A percentile compares a stretch with the other conserved stretches of the same genome.
phyloP scores from a whole-genome alignment of 2,888 invertebrate genomes.

The Meta bourneti region DNA sequence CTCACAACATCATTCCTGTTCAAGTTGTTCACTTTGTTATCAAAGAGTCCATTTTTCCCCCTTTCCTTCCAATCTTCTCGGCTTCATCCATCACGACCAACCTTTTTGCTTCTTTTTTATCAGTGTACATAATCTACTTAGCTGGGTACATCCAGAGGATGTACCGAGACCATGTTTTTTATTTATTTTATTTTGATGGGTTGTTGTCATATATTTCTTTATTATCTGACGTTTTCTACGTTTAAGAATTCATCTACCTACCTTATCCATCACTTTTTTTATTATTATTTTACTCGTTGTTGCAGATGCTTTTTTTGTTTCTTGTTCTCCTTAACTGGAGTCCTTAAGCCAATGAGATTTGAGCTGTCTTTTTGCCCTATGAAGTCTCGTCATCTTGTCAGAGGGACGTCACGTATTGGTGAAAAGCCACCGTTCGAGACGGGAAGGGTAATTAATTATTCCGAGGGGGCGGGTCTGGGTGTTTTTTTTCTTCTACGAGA shows the following conservation, averaged over 20 bases:
- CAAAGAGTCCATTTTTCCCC: constrained; percentile 50
- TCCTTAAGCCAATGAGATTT: constrained; percentile 73
- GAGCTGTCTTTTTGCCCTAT: constrained; percentile 38
- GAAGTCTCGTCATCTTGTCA: constrained; percentile 17
- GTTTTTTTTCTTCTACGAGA: too few relatives aligned
- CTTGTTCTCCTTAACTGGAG: constrained; percentile 14
- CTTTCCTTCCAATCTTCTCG: constrained; percentile 52
- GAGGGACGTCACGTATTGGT: constrained; percentile 23
- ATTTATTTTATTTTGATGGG: constrained; percentile 14
- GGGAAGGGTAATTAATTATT: constrained; percentile 61
- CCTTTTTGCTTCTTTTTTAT: constrained; percentile 67
- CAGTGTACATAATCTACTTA: constrained; percentile 75
- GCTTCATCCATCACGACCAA: constrained; percentile 57
- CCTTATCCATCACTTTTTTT: constrained; percentile 64
- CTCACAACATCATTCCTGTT: constrained; percentile 71
- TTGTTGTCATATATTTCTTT: constrained; percentile 74
- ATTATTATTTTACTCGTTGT: background rate
- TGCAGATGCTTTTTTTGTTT: constrained; percentile 7
- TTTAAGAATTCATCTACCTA: constrained; percentile 76
- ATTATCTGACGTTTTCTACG: constrained; percentile 73
- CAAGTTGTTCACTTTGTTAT: constrained; percentile 74
- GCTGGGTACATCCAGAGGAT: constrained; percentile 39
- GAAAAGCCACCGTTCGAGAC: constrained; percentile 5
- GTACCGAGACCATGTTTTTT: constrained; percentile 13
- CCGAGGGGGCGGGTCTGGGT: constrained; percentile 33